Base-by-base conservation (phyloP, 2,113 vertebrate species). In the Callipepla californica region DNA sequence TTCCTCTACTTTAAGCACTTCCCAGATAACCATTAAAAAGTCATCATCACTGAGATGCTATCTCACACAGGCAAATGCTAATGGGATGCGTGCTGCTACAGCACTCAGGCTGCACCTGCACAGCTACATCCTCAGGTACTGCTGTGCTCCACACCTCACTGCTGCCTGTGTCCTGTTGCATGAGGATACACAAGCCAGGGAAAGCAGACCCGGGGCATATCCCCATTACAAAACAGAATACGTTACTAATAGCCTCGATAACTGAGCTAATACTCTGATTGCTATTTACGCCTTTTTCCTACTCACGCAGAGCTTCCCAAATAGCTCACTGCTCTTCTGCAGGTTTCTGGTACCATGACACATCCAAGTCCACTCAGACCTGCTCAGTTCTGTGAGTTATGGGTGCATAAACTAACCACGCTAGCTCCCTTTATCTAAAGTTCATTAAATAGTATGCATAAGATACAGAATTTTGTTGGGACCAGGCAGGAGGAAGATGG, bases 1-100 rank as follows among this genome's bases (percentile, higher is more conserved):
- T 81, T 70, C 70, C 36, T 55, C 21, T 87, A 59, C 48, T 91
- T 68, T 14, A 38, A 94, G 79, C 59, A 85, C 73, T 59, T 47
- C 34, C 3, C 12, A 82, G 74, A 66, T 61, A 34, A 89, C 9
- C 90, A 85, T 92, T 90, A 93, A 92, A 95, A 94, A 95, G 75
- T 28, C 89, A 83, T 94, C 87, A 67, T 6, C 2, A 13, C 91
- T 87, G 67, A 63, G 81, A n/a, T 3, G 63, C 53, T 3, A 25
- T 77, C 80, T 80, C 28, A 44, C 36, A 17, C 16, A 2, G n/a
- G 67, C 83, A 65, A 73, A 66, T 2, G 47, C 5, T 69, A 63
- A 50, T n/a, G 72, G 78, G 1, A 51, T 0, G 2, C 26, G 7
- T 0, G 45, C 80, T 80, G 88, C 36, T 70, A 6, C 61, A 42